Evolutionary conservation across 37 sponge, comb jelly and placozoan species (phyloP), one percentile per base, ranked within the genome.

Genomic region (Mnemiopsis leidyi): DNA sequence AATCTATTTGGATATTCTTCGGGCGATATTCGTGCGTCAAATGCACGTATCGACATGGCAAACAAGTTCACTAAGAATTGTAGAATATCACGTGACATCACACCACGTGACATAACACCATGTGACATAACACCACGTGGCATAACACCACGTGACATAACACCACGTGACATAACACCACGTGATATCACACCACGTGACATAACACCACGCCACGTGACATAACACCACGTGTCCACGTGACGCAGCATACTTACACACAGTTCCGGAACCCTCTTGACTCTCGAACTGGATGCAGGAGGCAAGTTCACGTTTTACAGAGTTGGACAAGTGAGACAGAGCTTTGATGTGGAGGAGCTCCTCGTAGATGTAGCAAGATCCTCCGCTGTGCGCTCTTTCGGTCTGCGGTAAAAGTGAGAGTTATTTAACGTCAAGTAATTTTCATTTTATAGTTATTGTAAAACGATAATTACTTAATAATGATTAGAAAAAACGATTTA

Each of bases 281-380:
- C 93, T 69, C 69, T 92, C 69, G 23, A 68, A 36, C 38, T 93
- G 93, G 38, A 93, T 93, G 69, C 76, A 93, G 31, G 76, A 39
- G 23, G 76, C 38, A 23, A 76, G 76, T 35, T 40, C 39, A 0
- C 38, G 26, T 94, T 95, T 95, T 48, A 96, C 95, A 39, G 96
- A 95, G 82, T 95, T 94, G 31, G 96, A 95, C 35, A 96, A 93
- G 76, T 96, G 95, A 0, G 95, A 93, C 61, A 96, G 93, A 24
- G 96, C 95, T 69, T 95, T 93, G 0, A 96, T 90, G 92, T 96
- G 94, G 29, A 96, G 32, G 26, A 96, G 69, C 68, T 96, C 96
- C 30, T 96, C 96, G 69, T 94, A 96, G 38, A 96, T 95, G 92
- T 95, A 68, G 25, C 92, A 61, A 95, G 93, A 35, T 96, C 96